phyloP scores from a whole-genome alignment of 2,888 invertebrate species.

The Caenorhabditis zanzibari region DNA sequence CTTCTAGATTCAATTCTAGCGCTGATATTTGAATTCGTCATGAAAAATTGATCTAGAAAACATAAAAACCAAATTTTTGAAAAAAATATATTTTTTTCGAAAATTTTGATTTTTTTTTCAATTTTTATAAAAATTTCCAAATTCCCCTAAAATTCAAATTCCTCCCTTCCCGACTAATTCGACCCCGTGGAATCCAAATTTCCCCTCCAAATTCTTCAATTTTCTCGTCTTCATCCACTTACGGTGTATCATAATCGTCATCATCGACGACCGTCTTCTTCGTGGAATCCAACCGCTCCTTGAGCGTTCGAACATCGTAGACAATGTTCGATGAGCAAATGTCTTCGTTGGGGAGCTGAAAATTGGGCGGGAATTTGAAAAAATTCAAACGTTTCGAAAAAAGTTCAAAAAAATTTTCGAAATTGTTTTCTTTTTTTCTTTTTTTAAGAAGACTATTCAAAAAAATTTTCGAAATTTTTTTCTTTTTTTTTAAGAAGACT shows the following conservation, averaged over 20 bases:
- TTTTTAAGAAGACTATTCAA: no score
- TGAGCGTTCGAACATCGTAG: slow-evolving; percentile 73
- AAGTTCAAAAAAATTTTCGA: not conserved
- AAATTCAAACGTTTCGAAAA: not conserved
- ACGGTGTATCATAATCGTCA: slow-evolving; percentile 57
- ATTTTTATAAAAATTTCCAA: not conserved
- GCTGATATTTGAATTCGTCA: no score
- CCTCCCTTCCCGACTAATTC: not conserved
- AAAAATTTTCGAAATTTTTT: not conserved
- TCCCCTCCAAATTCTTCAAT: not conserved
- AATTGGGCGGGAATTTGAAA: not conserved
- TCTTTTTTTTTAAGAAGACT: no score
- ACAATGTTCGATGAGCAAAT: slow-evolving; percentile 73
- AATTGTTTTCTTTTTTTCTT: no score
- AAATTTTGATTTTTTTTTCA: no score
- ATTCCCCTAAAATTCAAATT: not conserved
- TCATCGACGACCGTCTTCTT: slow-evolving; percentile 48
- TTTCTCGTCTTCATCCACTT: slow-evolving; percentile 1
- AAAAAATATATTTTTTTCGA: not conserved
- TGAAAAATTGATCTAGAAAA: not conserved
- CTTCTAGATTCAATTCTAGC: no score
- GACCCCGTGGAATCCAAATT: not conserved
- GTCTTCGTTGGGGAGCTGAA: slow-evolving; percentile 60
- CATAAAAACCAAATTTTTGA: slow-evolving; percentile 2
- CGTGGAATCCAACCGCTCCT: slow-evolving; percentile 60